Evolutionary conservation across 2,797 vertebrate species (phyloP), one percentile per base, ranked within the genome.

Genomic region (Halcyon badia): DNA sequence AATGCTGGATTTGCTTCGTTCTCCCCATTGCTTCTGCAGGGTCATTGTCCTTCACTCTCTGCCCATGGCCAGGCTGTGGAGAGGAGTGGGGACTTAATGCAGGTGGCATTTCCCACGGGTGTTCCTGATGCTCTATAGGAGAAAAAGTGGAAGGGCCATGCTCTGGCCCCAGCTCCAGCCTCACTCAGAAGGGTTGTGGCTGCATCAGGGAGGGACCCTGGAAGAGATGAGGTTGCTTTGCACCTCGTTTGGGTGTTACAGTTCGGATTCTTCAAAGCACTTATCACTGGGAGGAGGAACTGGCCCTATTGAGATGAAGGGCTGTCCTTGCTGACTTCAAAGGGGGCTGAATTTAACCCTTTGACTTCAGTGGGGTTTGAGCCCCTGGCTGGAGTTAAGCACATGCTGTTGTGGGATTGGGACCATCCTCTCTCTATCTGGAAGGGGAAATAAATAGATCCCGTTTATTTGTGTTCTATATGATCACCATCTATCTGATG

Each of bases 331-430:
- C 21, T 6, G 64, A 77, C 90, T 95, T 91, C 93, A 95, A 94
- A 94, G 62, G 20, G 15, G 51, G 31, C n/a, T 66, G 39, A 41
- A 73, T 84, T 96, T 95, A 91, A 96, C 77, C 19, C 71, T 90
- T 77, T 49, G 28, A 7, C 24, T 84, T 71, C 83, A 54, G 49
- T 14, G 62, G n/a, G 6, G 1, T 41, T 73, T 76, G 62, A 86
- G 25, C 5, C 33, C 31, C 44, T 56, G 28, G 4, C 13, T 82
- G 73, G 42, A 76, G 9, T 44, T 18, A 51, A 62, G 17, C 62
- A 37, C 0, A 1, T 44, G 66, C 13, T 87, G 35, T 39, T 57
- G 25, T 66, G 71, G 60, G 9, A 10, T 64, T 84, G 71, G 56
- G 35, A 75, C 44, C 19, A 61, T 28, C 11, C 3, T 71, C 22